Evolutionary conservation across 2,113 vertebrate genomes (phyloP), one percentile per base, ranked within the genome.

Genomic region (Channa argus): DNA sequence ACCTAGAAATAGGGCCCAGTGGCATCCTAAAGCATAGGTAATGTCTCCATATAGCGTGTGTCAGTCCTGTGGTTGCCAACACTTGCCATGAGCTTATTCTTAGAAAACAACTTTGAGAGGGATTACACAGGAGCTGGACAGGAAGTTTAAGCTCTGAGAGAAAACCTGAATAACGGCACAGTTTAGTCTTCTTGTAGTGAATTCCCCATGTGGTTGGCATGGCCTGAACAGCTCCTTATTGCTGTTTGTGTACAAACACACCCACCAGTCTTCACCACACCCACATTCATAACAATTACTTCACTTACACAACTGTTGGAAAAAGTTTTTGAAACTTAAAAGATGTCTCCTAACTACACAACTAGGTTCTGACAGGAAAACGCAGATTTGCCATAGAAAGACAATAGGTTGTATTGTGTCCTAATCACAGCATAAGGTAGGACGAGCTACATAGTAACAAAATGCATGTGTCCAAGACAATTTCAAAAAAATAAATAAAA

Each of bases 1-100:
- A 58, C n/a, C 50, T 46, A 46, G 55, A 46, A 82, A 81, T 11
- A n/a, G 10, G 49, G 34, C 53, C 78, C 63, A 45, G 38, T 55
- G 44, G 80, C 38, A 64, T 61, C 46, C 38, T 82, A 56, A 74
- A 84, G 63, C 50, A 80, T 68, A 5, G 12, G 36, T 60, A 77
- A 84, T 63, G 74, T 58, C 51, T 81, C 69, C 74, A 79, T 66
- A 52, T 52, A 46, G 73, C 70, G 55, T 15, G 41, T 44, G 61
- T 45, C 12, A 1, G 61, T 39, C 71, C 49, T 59, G 74, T 58
- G 51, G 75, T 67, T 90, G 89, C 86, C 83, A 85, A 51, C 10
- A 3, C n/a, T 65, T 47, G 37, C 51, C 70, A 87, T 89, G 87
- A 92, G 81, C 80, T 92, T 87, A 92, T 86, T 83, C 59, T 67